These are phyloP conservation scores for Riptortus pedestris DNA, from an alignment of 1,140 invertebrate species.

Conservation along the genomic window DNA sequence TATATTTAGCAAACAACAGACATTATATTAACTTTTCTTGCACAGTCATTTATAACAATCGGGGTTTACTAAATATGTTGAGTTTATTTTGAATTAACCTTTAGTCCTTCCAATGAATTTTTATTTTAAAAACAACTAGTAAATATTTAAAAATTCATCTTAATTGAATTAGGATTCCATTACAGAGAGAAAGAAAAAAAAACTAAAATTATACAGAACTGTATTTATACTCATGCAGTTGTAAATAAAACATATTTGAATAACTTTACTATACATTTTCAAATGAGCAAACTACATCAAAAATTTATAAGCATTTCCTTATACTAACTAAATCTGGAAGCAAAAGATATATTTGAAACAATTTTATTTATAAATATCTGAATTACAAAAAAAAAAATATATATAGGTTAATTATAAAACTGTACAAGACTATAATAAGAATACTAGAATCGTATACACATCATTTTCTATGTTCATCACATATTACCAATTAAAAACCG, in stretches of 20 bases:
- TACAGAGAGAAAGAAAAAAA: neutral
- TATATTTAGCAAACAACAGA: no score
- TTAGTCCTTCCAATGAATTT: neutral
- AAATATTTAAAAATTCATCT: neutral
- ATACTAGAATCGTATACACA: slow-evolving; percentile 6
- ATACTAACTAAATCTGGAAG: slow-evolving; percentile 3
- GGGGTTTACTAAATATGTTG: no score
- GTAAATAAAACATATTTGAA: slow-evolving; percentile 3
- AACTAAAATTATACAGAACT: slow-evolving; percentile 2
- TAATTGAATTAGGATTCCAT: slow-evolving; percentile 38
- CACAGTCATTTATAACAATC: no score
- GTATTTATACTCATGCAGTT: neutral
- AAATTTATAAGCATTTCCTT: neutral
- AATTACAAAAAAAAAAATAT: neutral
- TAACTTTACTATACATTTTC: neutral
- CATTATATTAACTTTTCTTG: no score
- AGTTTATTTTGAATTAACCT: no score
- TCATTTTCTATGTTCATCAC: neutral
- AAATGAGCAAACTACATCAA: neutral
- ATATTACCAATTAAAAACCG: neutral
- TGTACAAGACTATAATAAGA: slow-evolving; percentile 8
- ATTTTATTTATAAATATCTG: slow-evolving; percentile 5
- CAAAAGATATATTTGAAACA: neutral
- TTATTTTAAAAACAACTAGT: neutral
- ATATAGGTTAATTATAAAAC: slow-evolving; percentile 5